These are phyloP conservation scores for Psammodynastes pulverulentus DNA, from an alignment of 2,113 vertebrate genomes.

Conservation along the genomic window DNA sequence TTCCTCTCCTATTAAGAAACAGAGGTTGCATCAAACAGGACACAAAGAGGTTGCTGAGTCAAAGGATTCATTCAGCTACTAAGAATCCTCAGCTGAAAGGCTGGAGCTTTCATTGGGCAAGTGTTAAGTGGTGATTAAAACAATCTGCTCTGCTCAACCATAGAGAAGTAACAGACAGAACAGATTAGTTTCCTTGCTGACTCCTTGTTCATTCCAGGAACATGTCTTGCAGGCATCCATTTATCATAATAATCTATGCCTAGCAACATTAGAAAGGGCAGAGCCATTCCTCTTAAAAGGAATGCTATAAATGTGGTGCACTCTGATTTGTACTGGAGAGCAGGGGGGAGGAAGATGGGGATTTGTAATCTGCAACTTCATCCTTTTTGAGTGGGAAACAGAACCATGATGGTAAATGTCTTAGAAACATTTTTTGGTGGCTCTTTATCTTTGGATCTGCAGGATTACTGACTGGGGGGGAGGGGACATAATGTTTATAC, in stretches of 20 bases:
- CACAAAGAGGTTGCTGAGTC: constrained; percentile 58
- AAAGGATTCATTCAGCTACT: constrained; percentile 47
- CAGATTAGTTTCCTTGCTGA: constrained; percentile 7
- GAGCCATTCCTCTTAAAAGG: neutral
- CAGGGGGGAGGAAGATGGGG: neutral
- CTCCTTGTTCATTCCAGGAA: constrained; percentile 9
- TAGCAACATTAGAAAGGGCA: constrained; percentile 1
- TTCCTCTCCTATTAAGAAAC: neutral
- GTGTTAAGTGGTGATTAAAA: constrained; percentile 10
- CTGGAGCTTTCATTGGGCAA: accelerated
- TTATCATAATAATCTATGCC: constrained; percentile 1
- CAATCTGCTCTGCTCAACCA: neutral
- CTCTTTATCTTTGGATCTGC: neutral
- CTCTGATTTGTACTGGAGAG: neutral
- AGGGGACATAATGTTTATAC: neutral
- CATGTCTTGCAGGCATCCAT: neutral
- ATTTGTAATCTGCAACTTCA: neutral
- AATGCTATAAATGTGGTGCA: neutral
- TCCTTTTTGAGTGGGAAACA: neutral
- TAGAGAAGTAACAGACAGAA: neutral
- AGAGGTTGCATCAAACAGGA: constrained; percentile 22
- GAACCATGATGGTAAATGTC: neutral
- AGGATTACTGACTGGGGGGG: neutral
- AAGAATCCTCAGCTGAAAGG: neutral
- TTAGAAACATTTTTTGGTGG: neutral